These are phyloP conservation scores for Callopanchax toddi DNA, from an alignment of 2,113 vertebrate species.

Conservation along the genomic window DNA sequence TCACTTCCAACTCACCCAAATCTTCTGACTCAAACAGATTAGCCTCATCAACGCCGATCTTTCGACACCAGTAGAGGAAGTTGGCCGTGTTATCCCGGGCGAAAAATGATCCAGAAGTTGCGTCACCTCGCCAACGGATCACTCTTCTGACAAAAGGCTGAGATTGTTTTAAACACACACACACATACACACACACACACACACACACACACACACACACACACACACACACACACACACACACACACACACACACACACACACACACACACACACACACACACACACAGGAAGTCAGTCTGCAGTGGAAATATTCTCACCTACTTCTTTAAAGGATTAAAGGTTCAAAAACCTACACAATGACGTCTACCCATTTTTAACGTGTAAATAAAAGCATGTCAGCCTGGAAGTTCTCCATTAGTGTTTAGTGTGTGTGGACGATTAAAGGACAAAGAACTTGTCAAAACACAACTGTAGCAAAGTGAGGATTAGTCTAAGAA, in stretches of 20 bases:
- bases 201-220: constrained; percentile 22
- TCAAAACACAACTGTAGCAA: constrained; percentile 10
- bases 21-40: constrained; percentile 98
- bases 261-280: constrained; percentile 16
- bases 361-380: background rate
- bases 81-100: constrained; percentile 97
- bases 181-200: constrained; percentile 20
- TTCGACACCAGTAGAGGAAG: constrained; percentile 97
- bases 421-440: background rate
- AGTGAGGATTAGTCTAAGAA: constrained; percentile 3
- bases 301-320: background rate
- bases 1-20: constrained; percentile 85
- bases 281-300: constrained; percentile 12
- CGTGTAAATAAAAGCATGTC: constrained; percentile 1
- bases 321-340: background rate
- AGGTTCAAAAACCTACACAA: background rate
- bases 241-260: constrained; percentile 18
- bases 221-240: constrained; percentile 20
- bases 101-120: constrained; percentile 96
- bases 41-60: constrained; percentile 91
- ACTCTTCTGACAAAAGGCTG: constrained; percentile 79
- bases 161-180: constrained; percentile 21
- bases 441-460: constrained; percentile 4
- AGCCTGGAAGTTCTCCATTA: background rate
- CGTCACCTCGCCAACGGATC: constrained; percentile 91